These are phyloP conservation scores for Heliconius charithonia DNA, from an alignment of 2,888 invertebrate species.

Conservation along the genomic window DNA sequence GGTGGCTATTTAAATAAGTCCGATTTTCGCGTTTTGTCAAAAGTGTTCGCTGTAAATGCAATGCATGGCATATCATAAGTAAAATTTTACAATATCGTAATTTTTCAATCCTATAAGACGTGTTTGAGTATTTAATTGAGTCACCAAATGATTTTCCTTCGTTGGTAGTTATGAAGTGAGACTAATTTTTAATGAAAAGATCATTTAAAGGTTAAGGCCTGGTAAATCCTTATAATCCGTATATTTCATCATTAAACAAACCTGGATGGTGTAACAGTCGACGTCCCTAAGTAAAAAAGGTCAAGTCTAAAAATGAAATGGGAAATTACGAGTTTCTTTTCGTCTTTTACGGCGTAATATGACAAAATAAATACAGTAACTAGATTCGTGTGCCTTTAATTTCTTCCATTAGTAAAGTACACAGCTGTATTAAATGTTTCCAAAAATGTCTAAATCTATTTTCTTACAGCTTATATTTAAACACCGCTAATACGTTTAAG, in stretches of 20 bases:
- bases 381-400: conserved; percentile 27
- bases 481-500: background rate
- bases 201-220: conserved; percentile 60
- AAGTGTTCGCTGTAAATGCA: background rate
- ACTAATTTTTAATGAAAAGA: conserved; percentile 67
- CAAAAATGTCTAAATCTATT: background rate
- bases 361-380: conserved; percentile 20
- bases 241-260: conserved; percentile 6
- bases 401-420: conserved; percentile 34
- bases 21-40: background rate
- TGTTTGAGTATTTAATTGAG: conserved; percentile 47
- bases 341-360: conserved; percentile 19
- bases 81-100: conserved; percentile 18
- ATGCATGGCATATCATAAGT: conserved; percentile 11
- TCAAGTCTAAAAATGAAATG: conserved; percentile 21
- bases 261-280: background rate
- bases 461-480: background rate
- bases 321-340: conserved; percentile 9
- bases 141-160: conserved; percentile 62
- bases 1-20: background rate
- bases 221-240: conserved; percentile 69
- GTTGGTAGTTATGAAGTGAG: conserved; percentile 58
- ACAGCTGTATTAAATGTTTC: conserved; percentile 9
- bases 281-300: conserved; percentile 2
- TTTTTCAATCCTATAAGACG: conserved; percentile 27